Percentiles rank a stretch among this genome's conserved stretches.
Evolutionary conservation across 2,797 vertebrate species (phyloP).

Genomic region (Lophius americanus): DNA sequence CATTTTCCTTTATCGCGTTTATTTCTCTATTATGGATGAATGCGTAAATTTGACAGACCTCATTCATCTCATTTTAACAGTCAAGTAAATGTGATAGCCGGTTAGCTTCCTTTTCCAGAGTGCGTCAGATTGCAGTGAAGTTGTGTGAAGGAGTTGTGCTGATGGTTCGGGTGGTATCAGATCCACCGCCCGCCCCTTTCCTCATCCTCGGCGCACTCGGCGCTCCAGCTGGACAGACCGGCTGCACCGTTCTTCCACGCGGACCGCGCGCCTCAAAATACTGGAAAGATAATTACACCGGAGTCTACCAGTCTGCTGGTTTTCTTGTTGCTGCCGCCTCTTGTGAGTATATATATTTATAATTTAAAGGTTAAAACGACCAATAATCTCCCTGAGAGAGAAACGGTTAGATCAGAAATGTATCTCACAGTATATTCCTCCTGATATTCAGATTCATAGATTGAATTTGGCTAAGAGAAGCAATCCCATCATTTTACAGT

Average conservation of each 20-base stretch:
- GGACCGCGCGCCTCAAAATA: conserved; percentile 12
- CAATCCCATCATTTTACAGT: too few relatives aligned
- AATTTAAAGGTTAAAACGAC: not conserved
- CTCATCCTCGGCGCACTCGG: conserved; percentile 40
- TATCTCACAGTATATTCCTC: too few relatives aligned
- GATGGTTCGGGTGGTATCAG: conserved; percentile 16
- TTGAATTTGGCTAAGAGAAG: too few relatives aligned
- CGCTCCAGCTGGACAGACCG: conserved; percentile 60
- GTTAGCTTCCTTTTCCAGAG: too few relatives aligned
- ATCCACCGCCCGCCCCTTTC: conserved; percentile 51
- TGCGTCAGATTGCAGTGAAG: not conserved
- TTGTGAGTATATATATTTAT: conserved; percentile 48
- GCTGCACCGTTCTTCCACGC: conserved; percentile 31
- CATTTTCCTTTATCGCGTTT: too few relatives aligned
- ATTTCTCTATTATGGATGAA: too few relatives aligned
- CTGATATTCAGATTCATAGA: too few relatives aligned
- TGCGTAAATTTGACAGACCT: too few relatives aligned
- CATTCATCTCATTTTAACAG: too few relatives aligned
- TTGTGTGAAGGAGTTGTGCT: conserved; percentile 15
- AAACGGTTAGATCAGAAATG: too few relatives aligned
- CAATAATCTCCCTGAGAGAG: too few relatives aligned
- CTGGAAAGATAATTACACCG: conserved; percentile 20
- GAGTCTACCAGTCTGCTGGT: not conserved
- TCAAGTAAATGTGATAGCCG: too few relatives aligned
- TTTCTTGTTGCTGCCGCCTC: not conserved